These are phyloP conservation scores for Hypomecis atomaria DNA, from an alignment of 2,888 invertebrate species.

Conservation along the genomic window DNA sequence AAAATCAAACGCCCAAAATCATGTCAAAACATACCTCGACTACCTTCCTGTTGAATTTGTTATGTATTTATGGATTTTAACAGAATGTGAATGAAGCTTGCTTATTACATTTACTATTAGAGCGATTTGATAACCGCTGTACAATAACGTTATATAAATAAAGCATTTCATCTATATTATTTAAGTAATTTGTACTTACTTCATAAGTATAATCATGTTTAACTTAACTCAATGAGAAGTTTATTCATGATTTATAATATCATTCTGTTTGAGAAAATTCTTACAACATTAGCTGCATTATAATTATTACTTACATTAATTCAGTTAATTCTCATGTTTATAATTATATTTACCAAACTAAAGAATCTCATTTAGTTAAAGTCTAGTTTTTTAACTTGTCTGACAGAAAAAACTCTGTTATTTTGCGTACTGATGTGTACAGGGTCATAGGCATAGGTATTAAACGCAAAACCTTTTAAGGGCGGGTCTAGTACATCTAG, in stretches of 20 bases:
- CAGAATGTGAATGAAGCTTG: slow-evolving; percentile 5
- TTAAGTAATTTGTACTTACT: not conserved
- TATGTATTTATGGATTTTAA: slow-evolving; percentile 24
- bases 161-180: not conserved
- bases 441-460: too few species aligned
- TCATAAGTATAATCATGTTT: too few species aligned
- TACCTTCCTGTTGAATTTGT: slow-evolving; percentile 22
- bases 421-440: too few species aligned
- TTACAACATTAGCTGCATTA: not conserved
- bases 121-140: not conserved
- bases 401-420: not conserved
- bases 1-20: slow-evolving; percentile 23
- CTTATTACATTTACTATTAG: not conserved
- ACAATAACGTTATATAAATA: not conserved
- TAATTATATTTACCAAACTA: not conserved
- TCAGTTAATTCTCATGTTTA: not conserved
- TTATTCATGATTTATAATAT: too few species aligned
- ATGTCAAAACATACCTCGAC: slow-evolving; percentile 28
- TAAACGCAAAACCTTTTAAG: too few species aligned
- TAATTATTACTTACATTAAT: not conserved
- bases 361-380: slow-evolving; percentile 17
- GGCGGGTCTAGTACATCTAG: too few species aligned
- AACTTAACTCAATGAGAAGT: too few species aligned
- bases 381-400: not conserved
- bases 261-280: too few species aligned